A percentile compares a stretch with the other conserved stretches of the same genome.
Evolutionary conservation across 2,113 vertebrate genomes (phyloP).

Genomic region (Mobula hypostoma): DNA sequence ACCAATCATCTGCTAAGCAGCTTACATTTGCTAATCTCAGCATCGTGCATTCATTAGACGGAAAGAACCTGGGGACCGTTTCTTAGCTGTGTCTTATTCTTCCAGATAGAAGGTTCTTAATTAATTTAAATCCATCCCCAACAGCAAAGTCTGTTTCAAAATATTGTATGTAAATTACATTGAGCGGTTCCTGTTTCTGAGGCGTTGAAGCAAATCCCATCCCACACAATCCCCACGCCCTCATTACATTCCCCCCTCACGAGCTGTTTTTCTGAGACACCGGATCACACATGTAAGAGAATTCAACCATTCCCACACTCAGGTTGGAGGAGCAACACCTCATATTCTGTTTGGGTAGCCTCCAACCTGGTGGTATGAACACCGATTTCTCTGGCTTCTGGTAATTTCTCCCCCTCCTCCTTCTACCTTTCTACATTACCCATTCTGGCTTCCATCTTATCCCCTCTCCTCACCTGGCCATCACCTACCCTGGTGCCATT

Average conservation of each 20-base stretch:
- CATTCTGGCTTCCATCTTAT: too few species aligned
- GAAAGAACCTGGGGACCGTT: neutral
- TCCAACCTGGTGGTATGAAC: too few species aligned
- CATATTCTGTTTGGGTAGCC: too few species aligned
- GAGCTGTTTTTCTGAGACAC: neutral
- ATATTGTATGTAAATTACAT: slow-evolving; percentile 16
- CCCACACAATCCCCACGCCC: neutral
- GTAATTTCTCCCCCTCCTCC: too few species aligned
- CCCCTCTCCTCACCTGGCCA: too few species aligned
- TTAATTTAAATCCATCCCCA: slow-evolving; percentile 7
- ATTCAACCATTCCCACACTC: too few species aligned
- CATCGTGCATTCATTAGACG: neutral
- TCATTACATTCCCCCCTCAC: neutral
- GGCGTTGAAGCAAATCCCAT: neutral
- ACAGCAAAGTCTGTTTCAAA: neutral
- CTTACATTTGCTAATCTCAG: slow-evolving; percentile 23
- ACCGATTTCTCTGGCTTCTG: too few species aligned
- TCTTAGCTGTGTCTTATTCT: neutral
- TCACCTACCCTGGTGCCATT: too few species aligned
- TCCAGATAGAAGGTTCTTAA: neutral
- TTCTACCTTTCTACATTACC: too few species aligned
- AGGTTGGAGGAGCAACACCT: too few species aligned
- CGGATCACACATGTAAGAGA: neutral
- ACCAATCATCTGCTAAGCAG: neutral
- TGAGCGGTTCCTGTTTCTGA: neutral